Conservation (phyloP, 2,113 vertebrate genomes). For the Riparia riparia region DNA sequence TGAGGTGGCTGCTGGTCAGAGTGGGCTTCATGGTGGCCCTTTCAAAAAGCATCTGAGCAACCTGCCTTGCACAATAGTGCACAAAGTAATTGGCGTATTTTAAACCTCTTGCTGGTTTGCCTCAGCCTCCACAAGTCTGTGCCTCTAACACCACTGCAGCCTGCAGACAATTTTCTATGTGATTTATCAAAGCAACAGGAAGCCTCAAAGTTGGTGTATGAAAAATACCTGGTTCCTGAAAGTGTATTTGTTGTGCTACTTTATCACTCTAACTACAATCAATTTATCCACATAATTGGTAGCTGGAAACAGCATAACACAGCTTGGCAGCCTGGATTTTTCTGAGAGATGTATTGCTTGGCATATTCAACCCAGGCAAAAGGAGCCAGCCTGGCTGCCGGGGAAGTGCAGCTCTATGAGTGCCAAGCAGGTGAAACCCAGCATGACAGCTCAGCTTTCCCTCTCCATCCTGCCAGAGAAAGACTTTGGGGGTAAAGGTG, state of each 20-base stretch:
- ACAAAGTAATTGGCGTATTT: background rate
- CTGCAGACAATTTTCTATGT: background rate
- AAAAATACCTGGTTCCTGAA: conserved; percentile 6
- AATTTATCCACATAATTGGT: background rate
- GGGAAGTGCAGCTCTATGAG: background rate
- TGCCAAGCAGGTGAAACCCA: background rate
- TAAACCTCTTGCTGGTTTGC: background rate
- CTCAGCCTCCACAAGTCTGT: background rate
- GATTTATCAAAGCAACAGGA: background rate
- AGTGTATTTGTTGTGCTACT: conserved; percentile 1
- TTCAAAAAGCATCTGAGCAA: background rate
- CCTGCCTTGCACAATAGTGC: background rate
- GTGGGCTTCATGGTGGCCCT: background rate
- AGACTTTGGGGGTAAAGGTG: background rate
- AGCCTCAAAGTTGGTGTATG: background rate
- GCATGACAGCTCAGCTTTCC: background rate
- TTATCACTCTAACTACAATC: conserved; percentile 7
- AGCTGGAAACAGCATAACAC: conserved; percentile 10
- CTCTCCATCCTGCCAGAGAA: background rate
- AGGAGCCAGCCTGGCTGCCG: conserved; percentile 15
- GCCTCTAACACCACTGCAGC: background rate
- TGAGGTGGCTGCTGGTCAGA: accelerated
- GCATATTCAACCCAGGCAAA: background rate
- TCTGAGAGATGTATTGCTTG: conserved; percentile 14
- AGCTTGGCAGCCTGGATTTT: conserved; percentile 14